Evolutionary conservation across 2,113 vertebrate species (phyloP).

Genomic region (Diadophis punctatus): DNA sequence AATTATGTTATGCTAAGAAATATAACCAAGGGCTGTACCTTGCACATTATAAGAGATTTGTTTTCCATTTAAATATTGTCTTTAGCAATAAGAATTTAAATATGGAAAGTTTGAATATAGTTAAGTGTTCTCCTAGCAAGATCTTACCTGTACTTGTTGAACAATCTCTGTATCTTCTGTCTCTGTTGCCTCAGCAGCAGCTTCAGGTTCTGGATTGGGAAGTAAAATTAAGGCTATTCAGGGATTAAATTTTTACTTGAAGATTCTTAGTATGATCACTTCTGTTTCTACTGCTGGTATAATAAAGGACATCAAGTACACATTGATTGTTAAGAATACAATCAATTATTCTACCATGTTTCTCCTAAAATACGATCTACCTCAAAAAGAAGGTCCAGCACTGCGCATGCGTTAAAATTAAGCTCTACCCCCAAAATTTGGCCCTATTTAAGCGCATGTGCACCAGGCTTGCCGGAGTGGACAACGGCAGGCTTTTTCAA

Average conservation of each 20-base stretch:
- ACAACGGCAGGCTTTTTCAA: no score
- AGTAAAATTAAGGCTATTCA: background rate
- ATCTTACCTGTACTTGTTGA: constrained; percentile 70
- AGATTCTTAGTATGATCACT: background rate
- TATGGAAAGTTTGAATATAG: background rate
- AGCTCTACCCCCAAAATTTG: no score
- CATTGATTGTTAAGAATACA: background rate
- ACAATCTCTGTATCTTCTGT: constrained; percentile 62
- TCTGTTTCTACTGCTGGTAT: background rate
- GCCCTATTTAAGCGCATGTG: no score
- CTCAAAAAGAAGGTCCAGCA: no score
- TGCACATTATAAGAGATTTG: background rate
- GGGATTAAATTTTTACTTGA: background rate
- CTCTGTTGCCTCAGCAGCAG: constrained; percentile 61
- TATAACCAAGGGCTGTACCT: background rate
- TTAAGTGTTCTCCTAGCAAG: background rate
- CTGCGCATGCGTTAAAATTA: no score
- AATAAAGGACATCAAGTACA: background rate
- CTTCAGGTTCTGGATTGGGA: constrained; percentile 71
- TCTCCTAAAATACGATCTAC: no score
- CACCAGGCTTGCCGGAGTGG: no score
- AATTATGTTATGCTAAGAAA: background rate
- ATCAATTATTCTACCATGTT: background rate
- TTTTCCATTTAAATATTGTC: background rate
- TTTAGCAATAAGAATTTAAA: background rate